Percentiles rank a stretch among this genome's conserved stretches.
Conservation (phyloP, 2,888 invertebrate genomes). For the Melanargia galathea region DNA sequence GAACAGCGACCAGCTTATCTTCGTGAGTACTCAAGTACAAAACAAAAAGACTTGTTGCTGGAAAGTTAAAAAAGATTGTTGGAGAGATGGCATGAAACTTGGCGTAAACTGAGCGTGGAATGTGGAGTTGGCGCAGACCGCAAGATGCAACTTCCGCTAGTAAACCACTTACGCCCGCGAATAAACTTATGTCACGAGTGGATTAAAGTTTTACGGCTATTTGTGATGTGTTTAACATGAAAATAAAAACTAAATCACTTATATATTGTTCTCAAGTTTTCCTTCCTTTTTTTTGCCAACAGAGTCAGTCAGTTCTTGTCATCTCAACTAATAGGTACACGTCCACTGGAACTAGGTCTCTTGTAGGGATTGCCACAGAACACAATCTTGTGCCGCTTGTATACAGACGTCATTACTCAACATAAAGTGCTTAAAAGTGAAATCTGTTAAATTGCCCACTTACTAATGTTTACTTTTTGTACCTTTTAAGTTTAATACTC, state of each 20-base stretch:
- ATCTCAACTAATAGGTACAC: too few species aligned
- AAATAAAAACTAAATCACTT: not conserved
- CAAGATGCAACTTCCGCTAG: constrained; percentile 2
- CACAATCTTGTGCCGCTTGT: too few species aligned
- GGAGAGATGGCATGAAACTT: constrained; percentile 8
- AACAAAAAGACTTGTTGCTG: not conserved
- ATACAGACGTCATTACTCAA: too few species aligned
- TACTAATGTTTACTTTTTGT: too few species aligned
- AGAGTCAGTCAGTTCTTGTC: too few species aligned
- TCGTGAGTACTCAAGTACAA: not conserved
- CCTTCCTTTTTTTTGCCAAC: not conserved
- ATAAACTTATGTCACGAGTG: constrained; percentile 1
- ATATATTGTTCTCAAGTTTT: not conserved
- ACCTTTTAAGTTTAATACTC: too few species aligned
- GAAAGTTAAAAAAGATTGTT: constrained; percentile 9
- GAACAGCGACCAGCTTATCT: not conserved
- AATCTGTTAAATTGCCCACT: too few species aligned
- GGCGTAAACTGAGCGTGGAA: constrained; percentile 11
- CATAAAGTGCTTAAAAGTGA: too few species aligned
- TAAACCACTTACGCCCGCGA: constrained; percentile 6
- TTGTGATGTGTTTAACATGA: not conserved
- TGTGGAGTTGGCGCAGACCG: not conserved
- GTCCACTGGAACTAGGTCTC: too few species aligned
- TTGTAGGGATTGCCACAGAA: too few species aligned
- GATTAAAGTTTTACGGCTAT: constrained; percentile 5